A percentile compares a stretch with the other conserved stretches of the same genome.
These are phyloP conservation scores for Tanytarsus gracilentus DNA, from an alignment of 2,888 invertebrate species.

Conservation along the genomic window DNA sequence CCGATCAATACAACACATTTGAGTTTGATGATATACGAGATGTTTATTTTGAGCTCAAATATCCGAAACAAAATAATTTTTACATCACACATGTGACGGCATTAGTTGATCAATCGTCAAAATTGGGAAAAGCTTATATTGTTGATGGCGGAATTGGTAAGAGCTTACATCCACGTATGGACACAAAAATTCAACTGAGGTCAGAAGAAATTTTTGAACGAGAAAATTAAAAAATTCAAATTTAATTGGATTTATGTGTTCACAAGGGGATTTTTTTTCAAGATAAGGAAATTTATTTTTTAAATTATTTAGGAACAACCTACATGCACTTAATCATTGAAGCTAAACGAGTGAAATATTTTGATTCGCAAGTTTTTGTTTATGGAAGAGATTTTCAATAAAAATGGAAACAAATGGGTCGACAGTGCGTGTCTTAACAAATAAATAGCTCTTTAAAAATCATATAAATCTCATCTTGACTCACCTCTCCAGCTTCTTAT, in stretches of 20 bases:
- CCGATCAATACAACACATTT: not conserved
- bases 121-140: slow-evolving; percentile 2
- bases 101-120: slow-evolving; percentile 9
- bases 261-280: too few relatives aligned
- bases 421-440: too few relatives aligned
- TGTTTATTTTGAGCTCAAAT: slow-evolving; percentile 3
- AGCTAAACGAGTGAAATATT: not conserved
- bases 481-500: slow-evolving; percentile 20
- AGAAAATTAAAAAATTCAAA: too few relatives aligned
- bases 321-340: slow-evolving; percentile 9
- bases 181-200: too few relatives aligned
- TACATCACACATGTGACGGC: slow-evolving; percentile 14
- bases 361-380: not conserved
- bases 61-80: slow-evolving; percentile 1
- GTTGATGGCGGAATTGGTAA: slow-evolving; percentile 10
- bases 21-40: not conserved
- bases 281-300: too few relatives aligned
- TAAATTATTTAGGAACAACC: too few relatives aligned
- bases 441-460: too few relatives aligned
- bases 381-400: slow-evolving; percentile 8
- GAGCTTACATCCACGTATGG: too few relatives aligned
- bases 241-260: too few relatives aligned
- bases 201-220: too few relatives aligned
- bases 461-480: too few relatives aligned
- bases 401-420: too few relatives aligned